A percentile compares a stretch with the other conserved stretches of the same genome.
Evolutionary conservation across 35 echinoderm and acorn worm genomes (phyloP).

Genomic region (Ptychodera flava): DNA sequence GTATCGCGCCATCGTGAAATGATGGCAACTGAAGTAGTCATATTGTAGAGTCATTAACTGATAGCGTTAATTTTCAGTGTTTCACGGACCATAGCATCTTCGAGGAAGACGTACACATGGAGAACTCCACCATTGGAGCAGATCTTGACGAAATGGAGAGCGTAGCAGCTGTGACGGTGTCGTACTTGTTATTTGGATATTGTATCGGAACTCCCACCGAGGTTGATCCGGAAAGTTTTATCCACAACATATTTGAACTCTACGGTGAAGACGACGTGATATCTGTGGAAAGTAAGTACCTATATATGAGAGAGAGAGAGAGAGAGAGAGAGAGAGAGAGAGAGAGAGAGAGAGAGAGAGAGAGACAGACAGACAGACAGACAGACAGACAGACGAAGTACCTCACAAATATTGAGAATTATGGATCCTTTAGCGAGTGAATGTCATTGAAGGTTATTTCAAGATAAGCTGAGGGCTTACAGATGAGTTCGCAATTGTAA

Average conservation of each 20-base stretch:
- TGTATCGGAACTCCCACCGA: conserved; percentile 60
- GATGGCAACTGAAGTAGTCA: neutral
- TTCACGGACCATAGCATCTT: conserved; percentile 54
- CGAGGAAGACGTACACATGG: conserved; percentile 26
- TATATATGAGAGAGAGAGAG: neutral
- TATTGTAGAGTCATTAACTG: neutral
- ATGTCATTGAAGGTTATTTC: no score
- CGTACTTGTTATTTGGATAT: conserved; percentile 52
- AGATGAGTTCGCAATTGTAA: no score
- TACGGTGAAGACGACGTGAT: conserved; percentile 37
- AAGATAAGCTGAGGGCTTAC: no score
- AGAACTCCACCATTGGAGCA: conserved; percentile 45
- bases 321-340: neutral
- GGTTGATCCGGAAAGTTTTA: conserved; percentile 34
- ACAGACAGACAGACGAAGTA: neutral
- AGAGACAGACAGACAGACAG: neutral
- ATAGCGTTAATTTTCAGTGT: conserved; percentile 29
- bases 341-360: neutral
- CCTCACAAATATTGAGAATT: no score
- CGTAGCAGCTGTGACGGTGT: conserved; percentile 26
- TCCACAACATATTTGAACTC: conserved; percentile 39
- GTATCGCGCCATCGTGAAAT: no score
- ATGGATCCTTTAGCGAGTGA: no score
- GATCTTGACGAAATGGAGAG: conserved; percentile 30
- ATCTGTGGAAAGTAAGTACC: conserved; percentile 32